phyloP scores from a whole-genome alignment of 2,113 vertebrate species.

The Regulus satrapa region DNA sequence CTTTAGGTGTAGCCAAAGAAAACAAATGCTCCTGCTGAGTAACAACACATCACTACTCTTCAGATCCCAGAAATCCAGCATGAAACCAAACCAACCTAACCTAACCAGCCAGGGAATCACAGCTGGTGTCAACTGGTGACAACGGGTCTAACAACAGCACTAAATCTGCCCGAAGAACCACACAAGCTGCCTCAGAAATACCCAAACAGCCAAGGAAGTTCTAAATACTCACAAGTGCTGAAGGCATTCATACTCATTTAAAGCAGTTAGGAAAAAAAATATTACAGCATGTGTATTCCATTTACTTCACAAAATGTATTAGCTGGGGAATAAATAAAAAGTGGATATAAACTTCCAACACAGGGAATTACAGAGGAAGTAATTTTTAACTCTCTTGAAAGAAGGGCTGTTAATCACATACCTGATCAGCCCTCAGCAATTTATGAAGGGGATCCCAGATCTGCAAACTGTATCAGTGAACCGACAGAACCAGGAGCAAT shows the following conservation, averaged over 20 bases:
- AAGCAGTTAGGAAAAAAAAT: background rate
- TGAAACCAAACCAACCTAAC: background rate
- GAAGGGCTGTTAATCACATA: background rate
- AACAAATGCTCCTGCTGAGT: background rate
- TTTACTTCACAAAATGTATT: background rate
- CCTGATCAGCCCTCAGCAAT: background rate
- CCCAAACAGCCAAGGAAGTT: background rate
- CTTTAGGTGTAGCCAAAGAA: background rate
- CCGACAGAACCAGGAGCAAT: background rate
- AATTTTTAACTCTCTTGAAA: background rate
- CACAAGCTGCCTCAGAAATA: background rate
- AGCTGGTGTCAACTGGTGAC: rapidly evolving
- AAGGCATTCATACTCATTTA: background rate
- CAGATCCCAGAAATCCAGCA: background rate
- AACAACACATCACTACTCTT: background rate
- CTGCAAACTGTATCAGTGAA: rapidly evolving
- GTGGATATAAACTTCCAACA: background rate
- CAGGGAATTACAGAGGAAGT: background rate
- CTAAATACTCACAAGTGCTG: background rate
- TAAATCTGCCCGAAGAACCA: background rate
- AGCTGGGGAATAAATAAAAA: background rate
- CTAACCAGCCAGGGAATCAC: background rate
- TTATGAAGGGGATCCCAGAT: background rate
- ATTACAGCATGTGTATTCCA: rapidly evolving
- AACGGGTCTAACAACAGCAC: rapidly evolving